These are phyloP conservation scores for Ceratoteleas bidentatus DNA, from an alignment of 1,140 invertebrate species.

Conservation along the genomic window DNA sequence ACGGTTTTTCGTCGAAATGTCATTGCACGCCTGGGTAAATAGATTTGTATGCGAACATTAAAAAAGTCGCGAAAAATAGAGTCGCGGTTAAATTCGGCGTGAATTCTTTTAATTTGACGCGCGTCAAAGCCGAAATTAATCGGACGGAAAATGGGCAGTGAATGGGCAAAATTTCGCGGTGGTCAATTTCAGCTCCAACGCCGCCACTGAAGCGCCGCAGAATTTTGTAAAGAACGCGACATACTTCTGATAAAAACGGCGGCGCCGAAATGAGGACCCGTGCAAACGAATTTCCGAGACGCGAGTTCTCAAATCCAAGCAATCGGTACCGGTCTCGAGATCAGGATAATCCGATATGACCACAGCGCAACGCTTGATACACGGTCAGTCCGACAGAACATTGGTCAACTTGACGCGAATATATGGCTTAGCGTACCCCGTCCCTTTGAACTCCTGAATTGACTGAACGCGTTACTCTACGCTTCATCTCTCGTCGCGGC, in stretches of 20 bases:
- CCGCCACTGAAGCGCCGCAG: no score
- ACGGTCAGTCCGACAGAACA: slow-evolving; percentile 52
- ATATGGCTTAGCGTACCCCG: slow-evolving; percentile 36
- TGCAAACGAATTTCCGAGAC: slow-evolving; percentile 57
- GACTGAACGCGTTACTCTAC: slow-evolving; percentile 33
- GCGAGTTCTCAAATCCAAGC: slow-evolving; percentile 40
- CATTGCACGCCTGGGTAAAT: background rate
- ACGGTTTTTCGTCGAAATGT: background rate
- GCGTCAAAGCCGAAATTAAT: no score
- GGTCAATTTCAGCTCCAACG: no score
- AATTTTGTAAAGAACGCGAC: no score
- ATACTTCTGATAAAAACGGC: slow-evolving; percentile 4
- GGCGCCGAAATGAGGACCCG: slow-evolving; percentile 29
- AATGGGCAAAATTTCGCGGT: no score
- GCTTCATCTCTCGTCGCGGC: slow-evolving; percentile 31
- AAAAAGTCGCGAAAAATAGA: no score
- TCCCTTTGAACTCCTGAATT: slow-evolving; percentile 54
- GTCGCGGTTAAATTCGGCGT: no score
- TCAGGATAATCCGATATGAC: slow-evolving; percentile 59
- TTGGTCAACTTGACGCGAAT: slow-evolving; percentile 64
- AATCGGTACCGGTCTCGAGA: slow-evolving; percentile 57
- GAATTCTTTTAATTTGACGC: no score
- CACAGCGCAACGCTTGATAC: slow-evolving; percentile 58
- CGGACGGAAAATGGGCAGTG: no score
- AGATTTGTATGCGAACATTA: no score